phyloP scores from a whole-genome alignment of 2,797 vertebrate species.

The Pygocentrus nattereri region DNA sequence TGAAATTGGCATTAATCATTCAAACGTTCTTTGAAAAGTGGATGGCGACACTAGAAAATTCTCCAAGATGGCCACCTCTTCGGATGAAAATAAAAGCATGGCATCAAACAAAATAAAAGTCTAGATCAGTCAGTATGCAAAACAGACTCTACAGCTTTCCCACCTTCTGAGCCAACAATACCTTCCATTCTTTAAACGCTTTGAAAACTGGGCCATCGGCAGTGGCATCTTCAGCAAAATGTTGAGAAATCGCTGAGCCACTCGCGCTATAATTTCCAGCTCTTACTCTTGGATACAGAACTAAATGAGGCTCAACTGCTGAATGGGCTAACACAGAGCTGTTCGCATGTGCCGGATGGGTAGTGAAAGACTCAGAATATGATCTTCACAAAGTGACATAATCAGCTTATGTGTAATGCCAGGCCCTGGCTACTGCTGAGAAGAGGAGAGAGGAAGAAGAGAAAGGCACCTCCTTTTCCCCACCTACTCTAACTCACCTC shows the following conservation, averaged over 20 bases:
- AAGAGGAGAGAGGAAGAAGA: conserved; percentile 44
- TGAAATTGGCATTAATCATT: not conserved
- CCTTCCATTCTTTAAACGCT: not conserved
- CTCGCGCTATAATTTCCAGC: conserved; percentile 9
- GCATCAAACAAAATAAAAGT: not conserved
- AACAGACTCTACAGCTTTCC: not conserved
- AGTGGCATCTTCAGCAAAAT: conserved; percentile 33
- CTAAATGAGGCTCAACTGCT: conserved; percentile 2
- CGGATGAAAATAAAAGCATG: too few relatives aligned
- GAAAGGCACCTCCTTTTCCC: conserved; percentile 33
- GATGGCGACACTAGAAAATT: not conserved
- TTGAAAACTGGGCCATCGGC: conserved; percentile 32
- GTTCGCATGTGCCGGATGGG: conserved; percentile 65
- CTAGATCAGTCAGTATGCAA: conserved; percentile 18
- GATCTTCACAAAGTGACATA: conserved; percentile 75
- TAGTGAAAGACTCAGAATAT: conserved; percentile 67
- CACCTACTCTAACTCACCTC: conserved; percentile 19
- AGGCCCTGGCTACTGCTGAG: conserved; percentile 53
- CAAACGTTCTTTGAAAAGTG: not conserved
- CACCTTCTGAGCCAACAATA: conserved; percentile 18
- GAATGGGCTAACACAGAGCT: not conserved
- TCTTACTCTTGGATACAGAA: not conserved
- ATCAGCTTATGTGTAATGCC: conserved; percentile 72
- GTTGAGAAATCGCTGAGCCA: conserved; percentile 22
- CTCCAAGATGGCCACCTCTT: not conserved